These are phyloP conservation scores for Pelosia muscerda DNA, from an alignment of 2,888 invertebrate genomes.

Conservation along the genomic window DNA sequence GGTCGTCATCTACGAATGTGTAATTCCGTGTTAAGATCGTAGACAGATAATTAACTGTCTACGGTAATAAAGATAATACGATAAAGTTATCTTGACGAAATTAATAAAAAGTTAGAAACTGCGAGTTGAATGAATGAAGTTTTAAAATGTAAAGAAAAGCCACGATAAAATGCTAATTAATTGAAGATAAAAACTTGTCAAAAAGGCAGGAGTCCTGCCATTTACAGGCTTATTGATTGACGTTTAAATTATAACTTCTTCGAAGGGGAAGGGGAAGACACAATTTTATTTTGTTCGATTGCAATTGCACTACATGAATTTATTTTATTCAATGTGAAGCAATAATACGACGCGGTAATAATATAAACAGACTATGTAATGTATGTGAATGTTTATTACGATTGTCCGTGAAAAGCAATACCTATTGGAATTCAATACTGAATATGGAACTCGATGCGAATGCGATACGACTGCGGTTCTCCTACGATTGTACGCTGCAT, in stretches of 20 bases:
- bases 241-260: too few relatives aligned
- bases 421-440: constrained; percentile 40
- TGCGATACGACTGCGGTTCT: constrained; percentile 18
- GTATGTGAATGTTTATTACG: constrained; percentile 23
- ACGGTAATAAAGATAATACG: too few relatives aligned
- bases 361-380: constrained; percentile 14
- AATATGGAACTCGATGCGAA: constrained; percentile 50
- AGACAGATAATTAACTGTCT: too few relatives aligned
- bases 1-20: background rate
- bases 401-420: constrained; percentile 49
- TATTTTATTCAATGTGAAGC: background rate
- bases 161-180: too few relatives aligned
- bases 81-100: background rate
- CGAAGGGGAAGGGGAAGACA: too few relatives aligned
- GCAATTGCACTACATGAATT: background rate
- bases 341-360: background rate
- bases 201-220: too few relatives aligned
- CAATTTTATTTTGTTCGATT: background rate
- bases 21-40: background rate
- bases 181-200: too few relatives aligned
- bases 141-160: too few relatives aligned
- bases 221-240: too few relatives aligned
- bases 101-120: background rate
- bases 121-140: too few relatives aligned
- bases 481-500: background rate